phyloP scores from a whole-genome alignment of 2,113 vertebrate genomes.

The Pantherophis guttatus region DNA sequence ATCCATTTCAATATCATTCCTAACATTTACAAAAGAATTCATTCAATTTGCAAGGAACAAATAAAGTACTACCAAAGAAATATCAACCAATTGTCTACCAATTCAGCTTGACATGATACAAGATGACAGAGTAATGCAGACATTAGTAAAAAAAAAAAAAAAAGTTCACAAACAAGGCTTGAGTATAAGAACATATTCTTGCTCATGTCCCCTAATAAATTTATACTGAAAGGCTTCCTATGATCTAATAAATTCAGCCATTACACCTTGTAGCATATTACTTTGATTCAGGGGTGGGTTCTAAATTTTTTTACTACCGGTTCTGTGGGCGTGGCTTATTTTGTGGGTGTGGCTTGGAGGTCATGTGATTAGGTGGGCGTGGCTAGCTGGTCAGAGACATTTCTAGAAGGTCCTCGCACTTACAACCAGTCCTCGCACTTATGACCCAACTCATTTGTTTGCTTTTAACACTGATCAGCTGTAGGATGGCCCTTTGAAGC shows the following conservation, averaged over 20 bases:
- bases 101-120: neutral
- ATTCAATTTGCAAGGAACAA: neutral
- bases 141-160: neutral
- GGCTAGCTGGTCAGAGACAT: no score
- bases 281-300: neutral
- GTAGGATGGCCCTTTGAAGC: no score
- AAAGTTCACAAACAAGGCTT: neutral
- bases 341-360: no score
- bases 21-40: neutral
- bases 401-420: no score
- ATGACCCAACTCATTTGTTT: no score
- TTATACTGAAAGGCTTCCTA: neutral
- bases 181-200: neutral
- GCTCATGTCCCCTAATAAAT: neutral
- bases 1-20: neutral
- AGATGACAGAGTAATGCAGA: neutral
- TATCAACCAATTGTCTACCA: neutral
- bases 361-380: no score
- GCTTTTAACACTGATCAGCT: no score
- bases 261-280: neutral
- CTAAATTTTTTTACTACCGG: no score
- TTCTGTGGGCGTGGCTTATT: no score
- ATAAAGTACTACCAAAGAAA: neutral
- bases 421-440: no score
- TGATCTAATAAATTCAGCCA: neutral